phyloP scores from a whole-genome alignment of 1,140 invertebrate species.

The Brachionus asplanchnoidis region DNA sequence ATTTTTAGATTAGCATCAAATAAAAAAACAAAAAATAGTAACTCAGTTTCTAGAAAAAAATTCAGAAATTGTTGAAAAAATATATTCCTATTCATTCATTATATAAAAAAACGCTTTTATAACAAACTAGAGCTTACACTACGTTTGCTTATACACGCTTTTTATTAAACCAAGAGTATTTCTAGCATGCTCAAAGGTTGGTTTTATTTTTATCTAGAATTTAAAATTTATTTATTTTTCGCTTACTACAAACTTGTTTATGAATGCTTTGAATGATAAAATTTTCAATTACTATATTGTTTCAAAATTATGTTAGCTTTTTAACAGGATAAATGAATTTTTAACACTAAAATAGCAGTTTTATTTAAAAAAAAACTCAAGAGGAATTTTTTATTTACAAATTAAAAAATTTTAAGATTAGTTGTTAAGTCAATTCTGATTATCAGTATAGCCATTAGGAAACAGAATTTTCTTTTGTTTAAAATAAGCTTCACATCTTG shows the following conservation, averaged over 20 bases:
- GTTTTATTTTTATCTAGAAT: constrained; percentile 6
- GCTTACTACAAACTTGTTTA: neutral
- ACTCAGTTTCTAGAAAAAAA: neutral
- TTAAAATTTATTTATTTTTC: neutral
- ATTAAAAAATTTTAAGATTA: neutral
- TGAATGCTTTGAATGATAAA: neutral
- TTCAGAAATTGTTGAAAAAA: neutral
- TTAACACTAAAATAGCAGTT: neutral
- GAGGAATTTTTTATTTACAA: neutral
- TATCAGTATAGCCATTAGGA: neutral
- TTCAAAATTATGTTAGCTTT: constrained; percentile 38
- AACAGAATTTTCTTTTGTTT: constrained; percentile 37
- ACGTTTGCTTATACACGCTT: neutral
- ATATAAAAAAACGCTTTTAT: neutral
- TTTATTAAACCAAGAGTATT: neutral
- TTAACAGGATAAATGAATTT: neutral
- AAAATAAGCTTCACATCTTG: constrained; percentile 35
- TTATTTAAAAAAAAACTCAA: neutral
- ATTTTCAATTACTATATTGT: neutral
- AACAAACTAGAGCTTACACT: neutral
- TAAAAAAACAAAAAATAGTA: neutral
- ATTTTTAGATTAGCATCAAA: neutral
- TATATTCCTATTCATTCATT: constrained; percentile 12
- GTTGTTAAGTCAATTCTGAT: neutral
- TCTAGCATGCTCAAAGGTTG: constrained; percentile 27